Percentiles rank a stretch among this genome's conserved stretches.
Conservation (phyloP, 2,797 vertebrate species). For the Pogoniulus pusillus region DNA sequence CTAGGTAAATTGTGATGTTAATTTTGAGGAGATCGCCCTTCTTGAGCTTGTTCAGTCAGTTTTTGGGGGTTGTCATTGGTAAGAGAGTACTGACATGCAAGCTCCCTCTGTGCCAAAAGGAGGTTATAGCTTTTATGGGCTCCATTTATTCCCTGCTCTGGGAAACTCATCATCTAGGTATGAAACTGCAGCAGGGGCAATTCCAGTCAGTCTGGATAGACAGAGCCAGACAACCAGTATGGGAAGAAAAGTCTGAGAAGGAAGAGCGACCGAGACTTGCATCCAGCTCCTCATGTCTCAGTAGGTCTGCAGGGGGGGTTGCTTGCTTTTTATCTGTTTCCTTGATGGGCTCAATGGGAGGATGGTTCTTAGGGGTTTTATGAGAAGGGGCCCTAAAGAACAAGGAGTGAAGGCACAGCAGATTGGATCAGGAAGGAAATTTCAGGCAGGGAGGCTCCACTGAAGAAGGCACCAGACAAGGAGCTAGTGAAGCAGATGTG, state of each 20-base stretch:
- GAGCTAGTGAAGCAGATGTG: neutral
- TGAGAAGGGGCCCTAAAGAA: neutral
- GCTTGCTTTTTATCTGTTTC: constrained; percentile 7
- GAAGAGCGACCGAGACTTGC: neutral
- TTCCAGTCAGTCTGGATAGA: neutral
- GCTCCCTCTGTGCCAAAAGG: neutral
- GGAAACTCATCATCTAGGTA: neutral
- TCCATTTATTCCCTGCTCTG: neutral
- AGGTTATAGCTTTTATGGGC: neutral
- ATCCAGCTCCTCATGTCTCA: neutral
- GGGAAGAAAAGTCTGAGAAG: neutral
- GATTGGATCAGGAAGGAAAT: neutral
- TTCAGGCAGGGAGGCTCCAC: neutral
- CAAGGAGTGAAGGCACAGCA: neutral
- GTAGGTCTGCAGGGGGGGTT: neutral
- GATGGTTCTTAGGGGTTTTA: neutral
- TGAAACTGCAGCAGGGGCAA: neutral
- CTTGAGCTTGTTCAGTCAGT: neutral
- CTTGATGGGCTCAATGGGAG: neutral
- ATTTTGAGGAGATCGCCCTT: neutral
- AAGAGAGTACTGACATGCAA: neutral
- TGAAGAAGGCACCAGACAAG: constrained; percentile 4
- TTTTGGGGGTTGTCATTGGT: neutral
- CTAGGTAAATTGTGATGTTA: constrained; percentile 27
- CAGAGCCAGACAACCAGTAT: neutral